Evolutionary conservation across 2,888 invertebrate genomes (phyloP).

Genomic region (Cartodere bifasciata): DNA sequence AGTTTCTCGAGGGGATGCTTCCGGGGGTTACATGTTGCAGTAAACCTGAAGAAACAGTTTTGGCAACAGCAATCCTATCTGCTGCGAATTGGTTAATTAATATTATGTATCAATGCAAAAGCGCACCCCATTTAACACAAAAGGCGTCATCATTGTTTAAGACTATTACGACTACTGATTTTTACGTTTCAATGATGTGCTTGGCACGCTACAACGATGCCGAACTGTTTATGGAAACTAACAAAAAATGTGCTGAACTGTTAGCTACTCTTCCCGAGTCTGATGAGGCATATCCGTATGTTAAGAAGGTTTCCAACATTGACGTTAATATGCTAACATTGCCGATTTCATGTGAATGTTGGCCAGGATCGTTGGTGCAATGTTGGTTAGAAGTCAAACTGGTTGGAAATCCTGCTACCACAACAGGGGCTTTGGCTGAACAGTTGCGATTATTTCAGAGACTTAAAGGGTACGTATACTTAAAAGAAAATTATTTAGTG

Average conservation of each 20-base stretch:
- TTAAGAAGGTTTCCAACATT: slow-evolving; percentile 24
- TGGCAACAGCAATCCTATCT: slow-evolving; percentile 73
- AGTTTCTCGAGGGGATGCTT: slow-evolving; percentile 63
- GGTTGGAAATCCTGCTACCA: slow-evolving; percentile 71
- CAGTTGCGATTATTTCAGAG: slow-evolving; percentile 76
- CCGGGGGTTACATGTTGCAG: slow-evolving; percentile 54
- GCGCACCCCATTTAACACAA: slow-evolving; percentile 40
- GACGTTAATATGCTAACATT: slow-evolving; percentile 22
- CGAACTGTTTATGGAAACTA: slow-evolving; percentile 42
- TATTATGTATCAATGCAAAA: slow-evolving; percentile 46
- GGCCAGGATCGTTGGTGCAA: slow-evolving; percentile 38
- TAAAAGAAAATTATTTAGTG: too few species aligned
- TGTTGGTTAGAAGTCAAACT: slow-evolving; percentile 76
- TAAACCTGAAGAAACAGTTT: slow-evolving; percentile 75
- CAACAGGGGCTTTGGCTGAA: slow-evolving; percentile 66
- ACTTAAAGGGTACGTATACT: slow-evolving; percentile 70
- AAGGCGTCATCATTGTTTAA: slow-evolving; percentile 51
- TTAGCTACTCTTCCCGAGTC: slow-evolving; percentile 34
- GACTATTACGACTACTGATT: slow-evolving; percentile 48
- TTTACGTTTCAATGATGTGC: slow-evolving; percentile 69
- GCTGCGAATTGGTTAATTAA: slow-evolving; percentile 71
- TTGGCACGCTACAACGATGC: slow-evolving; percentile 70
- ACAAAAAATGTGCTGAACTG: slow-evolving; percentile 58
- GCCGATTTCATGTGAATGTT: slow-evolving; percentile 23
- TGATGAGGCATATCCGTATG: slow-evolving; percentile 20